Evolutionary conservation across 35 echinoderm and acorn worm species (phyloP), one percentile per base, ranked within the genome.

Genomic region (Lytechinus pictus): DNA sequence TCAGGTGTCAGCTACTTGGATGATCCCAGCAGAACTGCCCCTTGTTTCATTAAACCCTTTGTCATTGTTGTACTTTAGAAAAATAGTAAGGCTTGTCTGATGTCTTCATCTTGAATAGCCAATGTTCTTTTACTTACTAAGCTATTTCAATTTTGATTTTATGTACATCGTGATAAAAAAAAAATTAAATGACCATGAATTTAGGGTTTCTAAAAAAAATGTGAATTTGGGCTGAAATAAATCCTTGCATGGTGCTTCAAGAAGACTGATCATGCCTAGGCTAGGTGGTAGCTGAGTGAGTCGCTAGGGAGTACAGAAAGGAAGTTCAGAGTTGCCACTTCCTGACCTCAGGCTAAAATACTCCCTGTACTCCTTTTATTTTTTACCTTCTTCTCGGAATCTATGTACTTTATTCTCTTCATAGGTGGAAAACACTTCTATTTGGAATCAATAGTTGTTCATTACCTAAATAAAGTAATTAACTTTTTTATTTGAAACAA

Each of bases 281-380:
- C 66, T 79, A 79, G 19, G 16, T 79, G 19, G 66, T 79, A 79
- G 66, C 66, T 7, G 33, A 44, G 16, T 79, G 66, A 79, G 21
- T 79, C 66, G 66, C 66, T n/a, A 24, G 66, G 66, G 66, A 79
- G 66, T 79, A 14, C 10, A 54, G 29, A 54, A 9, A 90, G 88
- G 88, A 90, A 90, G 88, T 90, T 90, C 29, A 90, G 88, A 10
- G 27, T 90, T 52, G 52, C 16, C 28, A 54, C 88, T 90, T 90
- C 88, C 88, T 90, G 88, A 44, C 88, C 88, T 33, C 28, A 52
- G 88, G 88, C 88, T 52, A 90, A 54, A 79, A 79, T 79, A 79
- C 66, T 79, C 66, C 66, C 66, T 79, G 19, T 79, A 79, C 66
- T 79, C 66, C 66, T 79, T 5, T 24, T 4, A 79, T 79, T 24